phyloP scores from a whole-genome alignment of 2,888 invertebrate genomes.

The Junonia oenone region DNA sequence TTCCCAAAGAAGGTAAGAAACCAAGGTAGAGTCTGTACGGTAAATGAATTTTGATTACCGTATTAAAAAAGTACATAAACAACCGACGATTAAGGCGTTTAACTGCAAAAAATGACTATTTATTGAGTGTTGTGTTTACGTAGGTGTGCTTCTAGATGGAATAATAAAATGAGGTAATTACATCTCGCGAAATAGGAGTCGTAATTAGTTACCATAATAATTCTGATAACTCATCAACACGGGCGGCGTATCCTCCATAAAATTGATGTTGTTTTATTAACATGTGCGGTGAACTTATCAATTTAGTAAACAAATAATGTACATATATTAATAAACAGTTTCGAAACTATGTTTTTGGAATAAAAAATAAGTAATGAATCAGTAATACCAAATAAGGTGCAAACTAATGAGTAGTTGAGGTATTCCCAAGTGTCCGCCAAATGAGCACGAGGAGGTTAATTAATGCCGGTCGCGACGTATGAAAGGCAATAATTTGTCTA shows the following conservation, averaged over 20 bases:
- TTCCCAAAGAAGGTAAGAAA: conserved; percentile 73
- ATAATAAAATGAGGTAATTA: conserved; percentile 20
- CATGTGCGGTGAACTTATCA: background rate
- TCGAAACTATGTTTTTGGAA: background rate
- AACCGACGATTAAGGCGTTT: conserved; percentile 13
- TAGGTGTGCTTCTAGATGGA: conserved; percentile 21
- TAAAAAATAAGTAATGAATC: background rate
- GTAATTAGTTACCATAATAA: conserved; percentile 20
- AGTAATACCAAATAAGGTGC: conserved; percentile 30
- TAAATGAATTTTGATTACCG: conserved; percentile 22
- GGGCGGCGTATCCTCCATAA: conserved; percentile 10
- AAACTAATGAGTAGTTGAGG: conserved; percentile 31
- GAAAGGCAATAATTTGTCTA: conserved; percentile 6
- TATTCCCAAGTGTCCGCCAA: conserved; percentile 21
- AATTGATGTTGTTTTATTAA: conserved; percentile 14
- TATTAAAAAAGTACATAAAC: conserved; percentile 15
- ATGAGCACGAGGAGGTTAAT: conserved; percentile 16
- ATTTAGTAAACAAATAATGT: background rate
- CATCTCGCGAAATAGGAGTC: conserved; percentile 20
- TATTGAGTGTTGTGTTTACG: conserved; percentile 22
- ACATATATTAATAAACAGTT: background rate
- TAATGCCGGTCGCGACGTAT: conserved; percentile 20
- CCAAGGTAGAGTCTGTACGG: conserved; percentile 12
- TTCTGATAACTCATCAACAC: conserved; percentile 8
- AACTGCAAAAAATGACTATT: conserved; percentile 16